Evolutionary conservation across 1,140 invertebrate genomes (phyloP).

Genomic region (Halyomorpha halys): DNA sequence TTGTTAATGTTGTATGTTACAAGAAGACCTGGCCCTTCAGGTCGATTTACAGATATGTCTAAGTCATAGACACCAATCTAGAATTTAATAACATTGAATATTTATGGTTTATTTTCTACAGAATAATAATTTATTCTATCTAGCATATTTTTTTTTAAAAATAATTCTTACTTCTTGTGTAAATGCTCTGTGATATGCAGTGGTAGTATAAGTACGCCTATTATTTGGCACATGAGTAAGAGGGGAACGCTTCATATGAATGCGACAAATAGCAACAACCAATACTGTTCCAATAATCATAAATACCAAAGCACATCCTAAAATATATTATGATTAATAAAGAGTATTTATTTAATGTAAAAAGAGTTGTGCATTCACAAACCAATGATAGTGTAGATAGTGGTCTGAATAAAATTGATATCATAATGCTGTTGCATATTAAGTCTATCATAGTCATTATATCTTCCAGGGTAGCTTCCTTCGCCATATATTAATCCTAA

Average conservation of each 20-base stretch:
- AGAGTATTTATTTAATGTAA: not conserved
- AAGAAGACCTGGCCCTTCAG: conserved; percentile 29
- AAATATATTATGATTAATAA: conserved; percentile 18
- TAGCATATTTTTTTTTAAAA: not conserved
- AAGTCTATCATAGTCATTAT: conserved; percentile 2
- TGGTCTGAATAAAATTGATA: conserved; percentile 39
- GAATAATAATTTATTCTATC: not conserved
- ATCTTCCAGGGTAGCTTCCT: not conserved
- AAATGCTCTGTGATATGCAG: conserved; percentile 4
- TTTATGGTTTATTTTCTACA: not conserved
- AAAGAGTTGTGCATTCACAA: conserved; percentile 19
- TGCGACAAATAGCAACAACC: conserved; percentile 38
- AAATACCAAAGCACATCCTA: conserved; percentile 41
- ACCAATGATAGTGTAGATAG: conserved; percentile 40
- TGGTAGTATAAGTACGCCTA: not conserved
- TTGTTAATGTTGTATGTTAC: conserved; percentile 42
- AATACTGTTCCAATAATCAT: conserved; percentile 39
- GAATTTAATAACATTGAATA: not conserved
- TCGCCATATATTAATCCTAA: not conserved
- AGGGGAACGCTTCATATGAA: conserved; percentile 37
- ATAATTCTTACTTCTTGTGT: not conserved
- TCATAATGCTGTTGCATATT: conserved; percentile 29
- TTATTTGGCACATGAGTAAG: conserved; percentile 31
- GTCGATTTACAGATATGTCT: conserved; percentile 32
- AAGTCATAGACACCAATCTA: conserved; percentile 31